phyloP scores from a whole-genome alignment of 2,888 invertebrate genomes.

The Mimas tiliae region DNA sequence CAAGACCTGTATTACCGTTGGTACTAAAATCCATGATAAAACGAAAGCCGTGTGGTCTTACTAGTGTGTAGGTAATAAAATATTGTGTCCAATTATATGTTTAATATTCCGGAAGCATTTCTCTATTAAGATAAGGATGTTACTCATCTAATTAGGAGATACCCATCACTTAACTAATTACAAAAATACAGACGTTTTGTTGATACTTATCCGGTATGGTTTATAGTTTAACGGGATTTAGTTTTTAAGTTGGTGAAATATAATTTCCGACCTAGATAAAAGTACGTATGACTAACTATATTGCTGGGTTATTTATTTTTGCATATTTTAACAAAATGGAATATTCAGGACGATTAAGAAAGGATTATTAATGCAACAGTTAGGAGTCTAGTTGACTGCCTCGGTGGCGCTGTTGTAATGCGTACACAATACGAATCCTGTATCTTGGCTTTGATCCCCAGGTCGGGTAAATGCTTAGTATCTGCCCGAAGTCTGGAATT shows the following conservation, averaged over 20 bases:
- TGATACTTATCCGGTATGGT: background rate
- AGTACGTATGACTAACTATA: background rate
- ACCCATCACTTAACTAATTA: background rate
- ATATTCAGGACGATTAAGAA: too few relatives aligned
- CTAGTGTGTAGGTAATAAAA: background rate
- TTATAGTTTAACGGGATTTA: background rate
- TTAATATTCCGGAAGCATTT: conserved; percentile 16
- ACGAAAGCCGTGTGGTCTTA: background rate
- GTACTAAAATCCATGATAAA: background rate
- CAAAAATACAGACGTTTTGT: background rate
- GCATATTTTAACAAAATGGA: background rate
- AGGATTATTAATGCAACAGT: too few relatives aligned
- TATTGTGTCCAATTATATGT: background rate
- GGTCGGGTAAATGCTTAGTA: too few relatives aligned
- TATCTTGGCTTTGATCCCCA: too few relatives aligned
- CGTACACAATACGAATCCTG: too few relatives aligned
- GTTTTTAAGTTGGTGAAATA: background rate
- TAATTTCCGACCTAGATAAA: background rate
- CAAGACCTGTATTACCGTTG: too few relatives aligned
- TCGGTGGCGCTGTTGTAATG: too few relatives aligned
- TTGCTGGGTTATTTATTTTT: background rate
- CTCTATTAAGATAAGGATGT: conserved; percentile 20
- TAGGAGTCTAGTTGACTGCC: too few relatives aligned
- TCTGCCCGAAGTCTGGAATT: too few relatives aligned
- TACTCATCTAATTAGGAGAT: background rate